Percentiles rank a stretch among this genome's conserved stretches.
These are phyloP conservation scores for Megalurothrips usitatus DNA, from an alignment of 2,888 invertebrate genomes.

Conservation along the genomic window DNA sequence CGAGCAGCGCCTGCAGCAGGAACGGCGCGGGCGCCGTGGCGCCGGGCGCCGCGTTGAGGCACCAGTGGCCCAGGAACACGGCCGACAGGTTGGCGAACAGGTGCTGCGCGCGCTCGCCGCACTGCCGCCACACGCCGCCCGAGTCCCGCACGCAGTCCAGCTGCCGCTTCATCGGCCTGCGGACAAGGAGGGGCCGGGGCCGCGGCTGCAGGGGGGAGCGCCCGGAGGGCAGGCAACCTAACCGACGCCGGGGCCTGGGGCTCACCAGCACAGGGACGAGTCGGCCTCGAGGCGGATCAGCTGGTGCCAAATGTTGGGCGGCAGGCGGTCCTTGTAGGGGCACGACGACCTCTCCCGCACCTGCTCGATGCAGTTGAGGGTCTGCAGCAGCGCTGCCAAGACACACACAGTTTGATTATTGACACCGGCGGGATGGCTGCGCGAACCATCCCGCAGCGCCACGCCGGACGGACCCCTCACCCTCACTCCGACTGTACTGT, in stretches of 20 bases:
- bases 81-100: background rate
- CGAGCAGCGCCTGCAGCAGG: background rate
- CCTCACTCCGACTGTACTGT: too few relatives aligned
- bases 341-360: background rate
- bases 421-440: too few relatives aligned
- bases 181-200: too few relatives aligned
- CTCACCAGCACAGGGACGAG: background rate
- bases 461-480: too few relatives aligned
- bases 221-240: too few relatives aligned
- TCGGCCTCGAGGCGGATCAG: constrained; percentile 1
- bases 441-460: too few relatives aligned
- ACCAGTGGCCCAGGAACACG: background rate
- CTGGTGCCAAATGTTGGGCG: constrained; percentile 8
- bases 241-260: background rate
- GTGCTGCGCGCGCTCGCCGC: background rate
- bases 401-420: background rate
- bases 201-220: too few relatives aligned
- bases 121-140: background rate
- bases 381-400: constrained; percentile 8
- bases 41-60: background rate
- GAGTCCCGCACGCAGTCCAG: background rate
- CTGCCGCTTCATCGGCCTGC: background rate
- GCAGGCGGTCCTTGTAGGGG: background rate
- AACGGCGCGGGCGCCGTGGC: background rate
- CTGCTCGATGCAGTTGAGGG: background rate